Percentiles rank a stretch among this genome's conserved stretches.
Conservation (phyloP, 2,888 invertebrate genomes). For the Mesochorus sp. region DNA sequence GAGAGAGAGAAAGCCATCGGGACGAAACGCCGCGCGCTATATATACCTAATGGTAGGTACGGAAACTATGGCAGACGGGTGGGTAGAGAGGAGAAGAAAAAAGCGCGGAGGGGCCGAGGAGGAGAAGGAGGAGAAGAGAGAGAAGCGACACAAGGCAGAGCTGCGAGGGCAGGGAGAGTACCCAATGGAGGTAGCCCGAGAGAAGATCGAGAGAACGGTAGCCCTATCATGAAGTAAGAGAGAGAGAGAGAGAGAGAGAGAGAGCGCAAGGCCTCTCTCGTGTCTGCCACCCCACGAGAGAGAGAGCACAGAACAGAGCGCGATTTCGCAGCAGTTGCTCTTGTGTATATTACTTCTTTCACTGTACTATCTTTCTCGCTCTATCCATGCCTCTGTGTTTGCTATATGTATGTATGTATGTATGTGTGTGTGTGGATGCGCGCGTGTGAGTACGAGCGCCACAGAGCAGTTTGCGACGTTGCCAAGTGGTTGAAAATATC, state of each 20-base stretch:
- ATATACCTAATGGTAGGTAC: constrained; percentile 37
- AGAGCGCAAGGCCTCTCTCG: constrained; percentile 40
- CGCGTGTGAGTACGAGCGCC: constrained; percentile 66
- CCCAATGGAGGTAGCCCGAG: constrained; percentile 67
- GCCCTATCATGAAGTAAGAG: constrained; percentile 35
- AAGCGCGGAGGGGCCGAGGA: constrained; percentile 55
- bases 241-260: too few species aligned
- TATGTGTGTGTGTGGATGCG: constrained; percentile 7
- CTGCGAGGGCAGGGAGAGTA: constrained; percentile 65
- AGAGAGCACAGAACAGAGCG: constrained; percentile 72
- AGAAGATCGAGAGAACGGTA: constrained; percentile 55
- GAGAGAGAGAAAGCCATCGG: constrained; percentile 8
- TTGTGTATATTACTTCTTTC: constrained; percentile 70
- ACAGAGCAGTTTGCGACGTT: constrained; percentile 75
- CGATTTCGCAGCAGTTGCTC: constrained; percentile 73
- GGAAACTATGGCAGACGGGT: constrained; percentile 52
- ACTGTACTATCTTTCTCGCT: constrained; percentile 61
- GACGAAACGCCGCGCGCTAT: constrained; percentile 37
- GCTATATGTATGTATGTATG: not conserved
- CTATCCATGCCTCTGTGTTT: not conserved
- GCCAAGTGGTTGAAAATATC: constrained; percentile 69
- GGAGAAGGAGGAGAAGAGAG: constrained; percentile 49
- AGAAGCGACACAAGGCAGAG: constrained; percentile 65
- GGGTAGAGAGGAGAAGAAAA: constrained; percentile 41
- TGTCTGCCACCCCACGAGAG: constrained; percentile 68